Conservation (phyloP, 2,797 vertebrate species). For the Cossypha heuglini region DNA sequence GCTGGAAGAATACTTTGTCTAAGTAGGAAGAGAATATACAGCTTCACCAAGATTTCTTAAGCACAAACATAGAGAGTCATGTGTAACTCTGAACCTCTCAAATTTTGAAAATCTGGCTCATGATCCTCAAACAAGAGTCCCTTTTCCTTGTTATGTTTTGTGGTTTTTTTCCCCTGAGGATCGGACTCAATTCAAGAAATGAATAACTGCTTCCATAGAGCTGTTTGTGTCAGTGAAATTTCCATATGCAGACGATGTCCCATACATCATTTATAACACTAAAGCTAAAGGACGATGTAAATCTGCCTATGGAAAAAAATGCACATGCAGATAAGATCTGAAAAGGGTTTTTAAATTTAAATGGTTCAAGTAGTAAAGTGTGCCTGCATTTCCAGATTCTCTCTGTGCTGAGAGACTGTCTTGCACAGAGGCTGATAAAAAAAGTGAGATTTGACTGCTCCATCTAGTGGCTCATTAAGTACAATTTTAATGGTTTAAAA, state of each 20-base stretch:
- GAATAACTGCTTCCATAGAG: not conserved
- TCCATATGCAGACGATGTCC: not conserved
- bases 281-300: not conserved
- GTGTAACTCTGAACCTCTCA: not conserved
- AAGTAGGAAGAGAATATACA: not conserved
- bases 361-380: not conserved
- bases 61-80: not conserved
- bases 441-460: not conserved
- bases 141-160: not conserved
- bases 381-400: not conserved
- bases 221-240: not conserved
- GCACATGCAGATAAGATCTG: not conserved
- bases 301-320: not conserved
- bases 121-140: not conserved
- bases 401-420: not conserved
- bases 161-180: not conserved
- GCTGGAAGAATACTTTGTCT: not conserved
- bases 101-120: not conserved
- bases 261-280: fast-evolving
- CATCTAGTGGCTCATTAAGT: constrained; percentile 29
- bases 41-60: not conserved
- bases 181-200: not conserved
- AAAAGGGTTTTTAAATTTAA: not conserved
- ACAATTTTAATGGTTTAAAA: not conserved
- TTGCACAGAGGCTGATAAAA: not conserved